Conservation (phyloP, 1,140 invertebrate genomes). For the Sminthurinus signatus region DNA sequence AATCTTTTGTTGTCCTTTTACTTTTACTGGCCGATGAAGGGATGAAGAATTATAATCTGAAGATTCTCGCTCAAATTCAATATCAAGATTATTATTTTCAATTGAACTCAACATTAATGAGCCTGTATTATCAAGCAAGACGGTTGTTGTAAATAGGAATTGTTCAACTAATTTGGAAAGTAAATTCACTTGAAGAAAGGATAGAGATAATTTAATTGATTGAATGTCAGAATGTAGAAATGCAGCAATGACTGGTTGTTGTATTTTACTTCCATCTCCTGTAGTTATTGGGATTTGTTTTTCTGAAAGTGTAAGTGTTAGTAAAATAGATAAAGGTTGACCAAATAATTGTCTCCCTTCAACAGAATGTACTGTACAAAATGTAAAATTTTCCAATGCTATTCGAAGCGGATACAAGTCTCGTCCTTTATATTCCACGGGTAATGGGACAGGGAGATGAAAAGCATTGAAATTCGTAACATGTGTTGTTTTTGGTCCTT, state of each 20-base stretch:
- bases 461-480: background rate
- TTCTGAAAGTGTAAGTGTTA: constrained; percentile 23
- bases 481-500: background rate
- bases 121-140: background rate
- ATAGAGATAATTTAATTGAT: constrained; percentile 12
- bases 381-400: constrained; percentile 2
- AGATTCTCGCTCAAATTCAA: background rate
- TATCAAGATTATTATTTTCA: background rate
- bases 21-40: no score
- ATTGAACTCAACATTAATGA: background rate
- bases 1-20: background rate
- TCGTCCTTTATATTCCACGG: background rate
- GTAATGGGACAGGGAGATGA: background rate
- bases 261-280: background rate
- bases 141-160: background rate
- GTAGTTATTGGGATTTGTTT: constrained; percentile 13
- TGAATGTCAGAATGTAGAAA: constrained; percentile 26
- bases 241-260: constrained; percentile 19
- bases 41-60: background rate
- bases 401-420: constrained; percentile 24
- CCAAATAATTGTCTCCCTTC: background rate
- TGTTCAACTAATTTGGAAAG: background rate
- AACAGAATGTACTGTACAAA: background rate
- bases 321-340: background rate
- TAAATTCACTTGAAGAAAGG: constrained; percentile 1